Evolutionary conservation across 2,797 vertebrate species (phyloP), one percentile per base, ranked within the genome.

Genomic region (Anguilla anguilla): DNA sequence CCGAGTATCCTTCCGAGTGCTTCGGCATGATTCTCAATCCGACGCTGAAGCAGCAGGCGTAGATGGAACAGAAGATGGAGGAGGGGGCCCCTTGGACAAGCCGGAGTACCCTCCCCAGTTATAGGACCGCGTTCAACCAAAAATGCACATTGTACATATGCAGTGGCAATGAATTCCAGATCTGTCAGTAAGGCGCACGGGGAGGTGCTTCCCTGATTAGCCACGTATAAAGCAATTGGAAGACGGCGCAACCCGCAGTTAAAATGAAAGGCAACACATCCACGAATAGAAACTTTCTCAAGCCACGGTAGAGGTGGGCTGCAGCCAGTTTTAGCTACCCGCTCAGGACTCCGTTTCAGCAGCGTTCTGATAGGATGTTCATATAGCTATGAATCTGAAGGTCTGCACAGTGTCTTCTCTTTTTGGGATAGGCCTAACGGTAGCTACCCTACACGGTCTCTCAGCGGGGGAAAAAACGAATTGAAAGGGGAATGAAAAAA

Each of bases 181-280:
- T 92, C 93, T 92, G 69, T 88, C 89, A 87, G 84, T 88, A 86
- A 89, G 91, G 92, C 53, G 91, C 92, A 90, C 93, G 89, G 93
- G 94, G 94, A 95, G 95, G 95, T 93, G 94, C 93, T 93, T 93
- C 92, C 82, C 92, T 89, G 91, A 90, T 93, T 94, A 94, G 92
- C 92, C 94, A 91, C 93, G 90, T 91, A 93, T 90, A 91, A 95
- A 92, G 93, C 92, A 92, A 92, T 87, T 89, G 90, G 91, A 92
- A 94, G 92, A 92, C 91, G 89, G 90, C 31, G 82, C 69, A 86
- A 85, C 85, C 31, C 67, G 79, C 90, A 89, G 85, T 88, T 90
- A 90, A 89, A 90, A 92, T 91, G 92, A 89, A 93, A 88, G 87
- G 88, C 89, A 88, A 87, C 89, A 87, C 88, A 87, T 89, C 57